Percentiles rank a stretch among this genome's conserved stretches.
phyloP scores from a whole-genome alignment of 2,888 invertebrate species.

The Hypomecis atomaria region DNA sequence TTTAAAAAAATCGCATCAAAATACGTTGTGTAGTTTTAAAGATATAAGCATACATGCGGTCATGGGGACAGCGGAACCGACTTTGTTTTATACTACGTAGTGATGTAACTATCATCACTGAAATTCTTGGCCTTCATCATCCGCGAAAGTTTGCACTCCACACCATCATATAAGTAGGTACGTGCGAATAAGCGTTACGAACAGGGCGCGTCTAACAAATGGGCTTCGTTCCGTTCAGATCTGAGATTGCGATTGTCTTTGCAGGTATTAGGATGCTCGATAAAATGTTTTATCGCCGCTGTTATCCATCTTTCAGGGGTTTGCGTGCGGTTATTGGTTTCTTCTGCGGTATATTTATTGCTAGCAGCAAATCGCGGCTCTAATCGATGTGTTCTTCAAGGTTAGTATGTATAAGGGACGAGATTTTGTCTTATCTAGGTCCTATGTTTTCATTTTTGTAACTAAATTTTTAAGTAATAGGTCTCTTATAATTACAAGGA shows the following conservation, averaged over 20 bases:
- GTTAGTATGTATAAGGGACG: too few relatives aligned
- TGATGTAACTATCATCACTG: too few relatives aligned
- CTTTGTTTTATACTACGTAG: too few relatives aligned
- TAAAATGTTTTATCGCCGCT: conserved; percentile 42
- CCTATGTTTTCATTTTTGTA: too few relatives aligned
- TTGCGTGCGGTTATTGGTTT: conserved; percentile 30
- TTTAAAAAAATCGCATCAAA: too few relatives aligned
- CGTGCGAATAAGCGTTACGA: conserved; percentile 55
- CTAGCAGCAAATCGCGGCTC: not conserved
- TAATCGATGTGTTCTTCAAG: not conserved
- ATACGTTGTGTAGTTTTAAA: too few relatives aligned
- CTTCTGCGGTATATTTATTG: conserved; percentile 13
- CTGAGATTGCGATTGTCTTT: conserved; percentile 52
- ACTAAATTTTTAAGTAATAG: too few relatives aligned
- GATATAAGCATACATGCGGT: too few relatives aligned
- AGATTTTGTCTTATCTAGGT: too few relatives aligned
- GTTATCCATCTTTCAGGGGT: conserved; percentile 31
- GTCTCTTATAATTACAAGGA: too few relatives aligned
- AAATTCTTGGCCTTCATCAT: not conserved
- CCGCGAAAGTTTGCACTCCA: conserved; percentile 32
- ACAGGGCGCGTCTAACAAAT: conserved; percentile 56
- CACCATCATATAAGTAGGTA: conserved; percentile 46
- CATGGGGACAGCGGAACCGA: too few relatives aligned
- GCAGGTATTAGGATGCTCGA: conserved; percentile 40
- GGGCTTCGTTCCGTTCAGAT: conserved; percentile 51